Base-by-base conservation (phyloP, 2,113 vertebrate species). In the Neotoma lepida region DNA sequence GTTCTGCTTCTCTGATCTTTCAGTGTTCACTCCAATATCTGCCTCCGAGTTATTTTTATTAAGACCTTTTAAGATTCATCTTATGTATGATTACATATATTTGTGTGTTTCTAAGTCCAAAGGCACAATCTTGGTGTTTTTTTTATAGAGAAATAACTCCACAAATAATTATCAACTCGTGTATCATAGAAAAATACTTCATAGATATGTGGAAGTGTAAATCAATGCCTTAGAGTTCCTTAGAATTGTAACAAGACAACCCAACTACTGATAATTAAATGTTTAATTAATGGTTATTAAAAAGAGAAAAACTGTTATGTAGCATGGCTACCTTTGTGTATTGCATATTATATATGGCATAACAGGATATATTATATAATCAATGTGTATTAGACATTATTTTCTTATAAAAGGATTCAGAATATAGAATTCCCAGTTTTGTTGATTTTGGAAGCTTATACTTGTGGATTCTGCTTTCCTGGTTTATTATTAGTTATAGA, bases 281-380 rank as follows among this genome's bases (percentile, higher is more conserved):
- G 28, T 77, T 95, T 73, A 88, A 93, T 86, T 90, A 82, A 95
- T 89, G 41, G 30, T 86, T 70, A 92, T 56, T 77, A 81, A 63
- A 92, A 22, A 58, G 35, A 58, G 35, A 77, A 66, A 95, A 92
- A 68, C 24, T 93, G 20, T 84, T 76, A 86, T 12, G 41, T 26
- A 81, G 24, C 26, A 77, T 76, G 35, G 51, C 17, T 95, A 28
- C 8, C 74, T 68, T 7, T 63, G 8, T 90, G 71, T 92, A 26
- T 35, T 89, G 17, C 35, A 39, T 78, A 77, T 56, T 46, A 61
- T 51, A 54, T 49, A 33, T 56, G 2, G 6, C 56, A 91, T 85
- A 92, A 82, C n/a, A 30, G 39, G 2, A 2, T 70, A 49, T 93
- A 87, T 12, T 28, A 17, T 63, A 88, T 61, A 92, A 91, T 86